These are phyloP conservation scores for Drosophila baimaii DNA, from an alignment of 1,140 invertebrate species.

Conservation along the genomic window DNA sequence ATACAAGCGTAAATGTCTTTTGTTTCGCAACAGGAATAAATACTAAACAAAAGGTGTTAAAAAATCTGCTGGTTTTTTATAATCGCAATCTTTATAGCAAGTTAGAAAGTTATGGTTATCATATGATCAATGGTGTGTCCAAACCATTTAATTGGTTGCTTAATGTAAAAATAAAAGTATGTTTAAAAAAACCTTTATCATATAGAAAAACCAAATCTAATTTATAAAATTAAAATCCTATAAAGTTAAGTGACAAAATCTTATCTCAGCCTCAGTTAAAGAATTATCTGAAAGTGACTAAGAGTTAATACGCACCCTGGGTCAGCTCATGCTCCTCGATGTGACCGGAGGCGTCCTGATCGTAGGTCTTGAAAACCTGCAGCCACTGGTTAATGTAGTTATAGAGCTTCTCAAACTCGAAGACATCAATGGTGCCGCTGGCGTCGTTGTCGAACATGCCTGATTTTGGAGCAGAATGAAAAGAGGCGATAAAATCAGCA, in stretches of 20 bases:
- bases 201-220: no score
- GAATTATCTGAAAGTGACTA: background rate
- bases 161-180: background rate
- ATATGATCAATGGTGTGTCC: background rate
- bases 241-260: no score
- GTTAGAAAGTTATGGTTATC: background rate
- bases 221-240: background rate
- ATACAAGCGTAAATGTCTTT: background rate
- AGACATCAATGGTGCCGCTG: constrained; percentile 93
- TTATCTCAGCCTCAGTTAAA: background rate
- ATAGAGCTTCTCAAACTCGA: constrained; percentile 94
- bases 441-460: constrained; percentile 95
- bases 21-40: background rate
- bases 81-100: no score
- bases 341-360: constrained; percentile 91
- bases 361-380: constrained; percentile 91
- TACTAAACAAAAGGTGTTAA: no score
- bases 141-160: no score
- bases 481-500: constrained; percentile 20
- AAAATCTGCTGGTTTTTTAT: no score
- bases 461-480: constrained; percentile 71
- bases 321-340: constrained; percentile 92
- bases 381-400: constrained; percentile 96
- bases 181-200: no score
- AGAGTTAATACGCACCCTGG: constrained; percentile 86